Evolutionary conservation across 2,797 vertebrate genomes (phyloP).

Genomic region (Poecilia gillii): DNA sequence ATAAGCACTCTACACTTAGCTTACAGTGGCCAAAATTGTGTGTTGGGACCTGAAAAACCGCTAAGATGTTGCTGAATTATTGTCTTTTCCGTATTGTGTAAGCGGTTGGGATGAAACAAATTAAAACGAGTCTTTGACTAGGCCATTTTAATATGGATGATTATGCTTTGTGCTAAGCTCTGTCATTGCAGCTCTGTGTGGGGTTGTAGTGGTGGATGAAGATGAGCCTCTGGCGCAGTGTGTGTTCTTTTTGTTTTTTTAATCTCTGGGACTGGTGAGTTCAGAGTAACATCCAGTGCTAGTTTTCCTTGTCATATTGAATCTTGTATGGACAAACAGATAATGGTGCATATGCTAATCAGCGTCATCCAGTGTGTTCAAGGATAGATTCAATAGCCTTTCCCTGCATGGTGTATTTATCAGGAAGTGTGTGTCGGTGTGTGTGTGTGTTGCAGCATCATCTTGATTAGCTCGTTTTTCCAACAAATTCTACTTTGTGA

Average conservation of each 20-base stretch:
- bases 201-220: not conserved
- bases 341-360: not conserved
- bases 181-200: not conserved
- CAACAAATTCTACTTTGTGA: not conserved
- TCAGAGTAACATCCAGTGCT: not conserved
- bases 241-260: not conserved
- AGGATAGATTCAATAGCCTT: not conserved
- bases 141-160: not conserved
- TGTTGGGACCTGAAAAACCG: not conserved
- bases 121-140: not conserved
- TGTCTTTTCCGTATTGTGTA: not conserved
- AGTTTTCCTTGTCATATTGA: not conserved
- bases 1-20: slow-evolving; percentile 31
- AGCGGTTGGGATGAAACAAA: not conserved
- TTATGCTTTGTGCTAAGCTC: not conserved
- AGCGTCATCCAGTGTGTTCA: not conserved
- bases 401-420: not conserved
- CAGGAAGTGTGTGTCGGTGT: not conserved
- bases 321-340: not conserved
- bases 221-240: not conserved
- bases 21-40: slow-evolving; percentile 16
- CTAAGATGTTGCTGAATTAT: not conserved
- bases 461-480: not conserved
- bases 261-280: not conserved
- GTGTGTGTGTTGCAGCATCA: not conserved